Percentiles rank a stretch among this genome's conserved stretches.
These are phyloP conservation scores for Hypomecis punctinalis DNA, from an alignment of 2,888 invertebrate genomes.

Conservation along the genomic window DNA sequence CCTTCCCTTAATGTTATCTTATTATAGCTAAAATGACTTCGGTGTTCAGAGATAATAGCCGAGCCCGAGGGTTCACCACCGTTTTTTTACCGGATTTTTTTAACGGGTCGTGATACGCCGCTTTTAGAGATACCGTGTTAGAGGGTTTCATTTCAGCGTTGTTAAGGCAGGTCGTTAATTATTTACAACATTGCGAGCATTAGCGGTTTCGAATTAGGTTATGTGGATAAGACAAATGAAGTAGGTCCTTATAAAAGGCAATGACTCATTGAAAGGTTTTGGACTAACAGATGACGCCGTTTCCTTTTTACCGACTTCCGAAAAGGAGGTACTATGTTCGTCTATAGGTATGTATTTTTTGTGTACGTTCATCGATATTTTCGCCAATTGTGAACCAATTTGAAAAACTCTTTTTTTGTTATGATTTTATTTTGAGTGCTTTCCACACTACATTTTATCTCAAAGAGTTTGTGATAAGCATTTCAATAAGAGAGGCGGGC, in stretches of 20 bases:
- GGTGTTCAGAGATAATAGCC: conserved; percentile 83
- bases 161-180: conserved; percentile 43
- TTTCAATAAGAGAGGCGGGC: too few species aligned
- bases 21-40: conserved; percentile 85
- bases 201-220: conserved; percentile 10
- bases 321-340: too few species aligned
- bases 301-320: too few species aligned
- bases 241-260: neutral
- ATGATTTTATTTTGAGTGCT: too few species aligned
- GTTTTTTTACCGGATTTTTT: conserved; percentile 75
- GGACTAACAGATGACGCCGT: too few species aligned
- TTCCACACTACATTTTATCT: too few species aligned
- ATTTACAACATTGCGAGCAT: conserved; percentile 41
- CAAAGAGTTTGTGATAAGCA: too few species aligned
- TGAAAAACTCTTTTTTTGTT: too few species aligned
- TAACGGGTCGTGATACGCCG: conserved; percentile 63
- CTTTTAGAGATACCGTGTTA: conserved; percentile 78
- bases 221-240: conserved; percentile 4
- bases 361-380: too few species aligned
- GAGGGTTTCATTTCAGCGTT: conserved; percentile 69
- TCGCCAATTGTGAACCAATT: too few species aligned
- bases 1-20: conserved; percentile 83
- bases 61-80: conserved; percentile 70
- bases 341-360: too few species aligned
- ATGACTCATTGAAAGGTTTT: too few species aligned